phyloP scores from a whole-genome alignment of 2,113 vertebrate genomes.

The Nothobranchius furzeri region DNA sequence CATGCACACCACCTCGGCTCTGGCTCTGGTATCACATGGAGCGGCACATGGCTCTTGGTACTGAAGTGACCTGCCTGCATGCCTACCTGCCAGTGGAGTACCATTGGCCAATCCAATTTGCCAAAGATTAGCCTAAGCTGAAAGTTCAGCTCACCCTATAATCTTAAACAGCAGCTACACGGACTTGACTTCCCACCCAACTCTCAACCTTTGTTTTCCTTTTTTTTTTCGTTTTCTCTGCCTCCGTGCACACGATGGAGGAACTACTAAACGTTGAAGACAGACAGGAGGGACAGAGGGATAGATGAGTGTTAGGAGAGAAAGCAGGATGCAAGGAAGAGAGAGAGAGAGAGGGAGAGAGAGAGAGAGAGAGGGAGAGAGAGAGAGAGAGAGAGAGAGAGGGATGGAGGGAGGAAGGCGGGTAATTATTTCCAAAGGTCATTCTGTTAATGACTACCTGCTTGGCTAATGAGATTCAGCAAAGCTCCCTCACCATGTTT shows the following conservation, averaged over 20 bases:
- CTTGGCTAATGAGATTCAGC: conserved; percentile 96
- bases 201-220: conserved; percentile 54
- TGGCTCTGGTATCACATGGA: conserved; percentile 65
- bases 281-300: conserved; percentile 60
- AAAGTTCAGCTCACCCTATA: conserved; percentile 69
- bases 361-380: conserved; percentile 41
- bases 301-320: conserved; percentile 65
- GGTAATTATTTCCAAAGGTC: conserved; percentile 99
- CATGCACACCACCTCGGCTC: conserved; percentile 31
- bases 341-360: conserved; percentile 50
- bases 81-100: conserved; percentile 57
- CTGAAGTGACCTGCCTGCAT: conserved; percentile 45
- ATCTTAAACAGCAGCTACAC: conserved; percentile 73
- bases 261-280: conserved; percentile 78
- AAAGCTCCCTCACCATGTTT: conserved; percentile 85
- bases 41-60: conserved; percentile 54
- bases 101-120: conserved; percentile 70
- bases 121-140: conserved; percentile 76
- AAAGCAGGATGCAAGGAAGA: conserved; percentile 60
- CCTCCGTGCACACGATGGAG: conserved; percentile 71
- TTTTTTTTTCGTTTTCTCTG: conserved; percentile 17
- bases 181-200: conserved; percentile 55
- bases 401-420: conserved; percentile 73
- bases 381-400: conserved; percentile 54
- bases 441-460: conserved; percentile 96